phyloP scores from a whole-genome alignment of 2,797 vertebrate genomes.

The Alauda arvensis region DNA sequence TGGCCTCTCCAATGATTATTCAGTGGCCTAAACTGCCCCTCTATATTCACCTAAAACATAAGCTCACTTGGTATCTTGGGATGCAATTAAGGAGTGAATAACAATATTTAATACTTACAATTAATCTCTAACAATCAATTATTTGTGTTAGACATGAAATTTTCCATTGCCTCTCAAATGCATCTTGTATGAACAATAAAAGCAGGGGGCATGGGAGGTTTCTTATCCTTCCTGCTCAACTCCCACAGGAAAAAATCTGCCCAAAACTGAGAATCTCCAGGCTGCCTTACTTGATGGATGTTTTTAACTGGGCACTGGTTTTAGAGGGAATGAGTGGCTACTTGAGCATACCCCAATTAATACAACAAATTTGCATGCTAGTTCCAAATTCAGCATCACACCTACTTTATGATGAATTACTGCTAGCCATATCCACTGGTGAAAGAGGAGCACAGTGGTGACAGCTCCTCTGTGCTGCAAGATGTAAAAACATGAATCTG shows the following conservation, averaged over 20 bases:
- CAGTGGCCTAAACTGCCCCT: neutral
- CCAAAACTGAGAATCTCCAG: neutral
- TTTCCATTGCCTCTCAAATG: neutral
- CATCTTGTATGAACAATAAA: neutral
- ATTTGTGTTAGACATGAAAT: neutral
- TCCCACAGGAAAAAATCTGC: neutral
- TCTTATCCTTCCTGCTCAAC: neutral
- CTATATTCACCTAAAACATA: accelerated
- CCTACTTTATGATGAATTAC: neutral
- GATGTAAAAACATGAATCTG: neutral
- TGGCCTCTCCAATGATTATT: neutral
- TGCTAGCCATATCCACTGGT: neutral
- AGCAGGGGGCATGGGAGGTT: neutral
- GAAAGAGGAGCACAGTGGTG: neutral
- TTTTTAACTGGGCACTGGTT: neutral
- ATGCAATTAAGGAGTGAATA: neutral
- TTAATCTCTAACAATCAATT: neutral
- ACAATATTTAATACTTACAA: neutral
- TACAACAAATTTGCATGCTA: accelerated
- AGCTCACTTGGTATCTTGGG: neutral
- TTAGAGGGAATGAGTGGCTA: neutral
- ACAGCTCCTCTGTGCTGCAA: neutral
- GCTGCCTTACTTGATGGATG: neutral
- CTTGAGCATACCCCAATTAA: neutral
- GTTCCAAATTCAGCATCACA: neutral